These are phyloP conservation scores for Nesidiocoris tenuis DNA, from an alignment of 2,888 invertebrate species.

Conservation along the genomic window DNA sequence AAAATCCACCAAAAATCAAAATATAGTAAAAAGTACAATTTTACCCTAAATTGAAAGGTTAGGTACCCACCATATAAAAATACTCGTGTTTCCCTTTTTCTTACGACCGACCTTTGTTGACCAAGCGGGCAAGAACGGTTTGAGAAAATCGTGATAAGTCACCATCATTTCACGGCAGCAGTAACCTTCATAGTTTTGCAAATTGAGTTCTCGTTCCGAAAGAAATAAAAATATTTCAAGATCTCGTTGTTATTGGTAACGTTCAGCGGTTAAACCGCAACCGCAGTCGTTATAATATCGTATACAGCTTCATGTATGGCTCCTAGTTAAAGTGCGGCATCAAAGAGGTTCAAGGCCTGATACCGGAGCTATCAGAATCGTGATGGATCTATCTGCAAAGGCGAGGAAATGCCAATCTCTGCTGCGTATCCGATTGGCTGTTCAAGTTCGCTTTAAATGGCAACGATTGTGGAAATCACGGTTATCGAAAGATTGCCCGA, in stretches of 20 bases:
- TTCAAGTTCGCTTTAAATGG: not conserved
- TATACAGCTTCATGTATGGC: not conserved
- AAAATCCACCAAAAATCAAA: too few relatives aligned
- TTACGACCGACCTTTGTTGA: not conserved
- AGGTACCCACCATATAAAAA: too few relatives aligned
- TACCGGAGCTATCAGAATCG: not conserved
- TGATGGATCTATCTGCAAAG: not conserved
- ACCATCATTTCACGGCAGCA: not conserved
- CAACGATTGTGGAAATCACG: not conserved
- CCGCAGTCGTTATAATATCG: not conserved
- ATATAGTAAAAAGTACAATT: too few relatives aligned
- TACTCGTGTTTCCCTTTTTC: too few relatives aligned
- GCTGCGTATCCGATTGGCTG: not conserved
- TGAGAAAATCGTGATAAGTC: not conserved
- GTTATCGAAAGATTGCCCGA: not conserved
- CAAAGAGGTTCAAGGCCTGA: not conserved
- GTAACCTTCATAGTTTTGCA: not conserved
- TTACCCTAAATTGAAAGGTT: too few relatives aligned
- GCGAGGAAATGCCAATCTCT: not conserved
- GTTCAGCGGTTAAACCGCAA: not conserved
- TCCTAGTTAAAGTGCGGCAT: not conserved
- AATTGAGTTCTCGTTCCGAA: not conserved
- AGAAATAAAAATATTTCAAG: not conserved
- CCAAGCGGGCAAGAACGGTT: not conserved
- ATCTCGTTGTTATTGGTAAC: not conserved